phyloP scores from a whole-genome alignment of 2,888 invertebrate genomes.

The Pseudeuparius sepicola region DNA sequence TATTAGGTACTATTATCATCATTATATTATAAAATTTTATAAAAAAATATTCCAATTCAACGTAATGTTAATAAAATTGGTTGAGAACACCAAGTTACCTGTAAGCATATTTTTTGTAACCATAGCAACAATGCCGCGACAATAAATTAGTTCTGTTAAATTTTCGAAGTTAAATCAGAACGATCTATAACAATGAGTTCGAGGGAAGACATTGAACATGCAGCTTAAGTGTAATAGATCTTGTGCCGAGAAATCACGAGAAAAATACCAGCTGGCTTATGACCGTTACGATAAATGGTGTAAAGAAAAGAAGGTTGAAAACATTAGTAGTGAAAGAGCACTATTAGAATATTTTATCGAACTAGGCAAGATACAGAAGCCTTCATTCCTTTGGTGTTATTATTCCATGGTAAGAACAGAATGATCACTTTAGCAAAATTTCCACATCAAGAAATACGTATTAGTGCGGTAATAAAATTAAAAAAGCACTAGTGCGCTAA shows the following conservation, averaged over 20 bases:
- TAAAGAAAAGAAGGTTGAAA: conserved; percentile 3
- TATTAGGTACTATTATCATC: too few species aligned
- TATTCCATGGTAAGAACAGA: conserved; percentile 1
- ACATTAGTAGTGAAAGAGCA: conserved; percentile 1
- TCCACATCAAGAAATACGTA: conserved; percentile 1
- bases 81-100: too few species aligned
- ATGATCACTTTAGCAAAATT: not conserved
- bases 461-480: too few species aligned
- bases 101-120: too few species aligned
- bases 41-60: too few species aligned
- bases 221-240: conserved; percentile 3
- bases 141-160: too few species aligned
- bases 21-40: too few species aligned
- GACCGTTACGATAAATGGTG: conserved; percentile 2
- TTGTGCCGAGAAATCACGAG: conserved; percentile 3
- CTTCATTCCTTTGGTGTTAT: conserved; percentile 3
- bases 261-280: conserved; percentile 2
- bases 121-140: too few species aligned
- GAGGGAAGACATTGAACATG: conserved; percentile 2
- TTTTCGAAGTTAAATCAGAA: too few species aligned
- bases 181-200: too few species aligned
- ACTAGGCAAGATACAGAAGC: conserved; percentile 3
- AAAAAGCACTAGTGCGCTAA: too few species aligned
- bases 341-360: conserved; percentile 1
- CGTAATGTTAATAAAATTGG: too few species aligned